Percentiles rank a stretch among this genome's conserved stretches.
These are phyloP conservation scores for Drosophila murphyi DNA, from an alignment of 1,140 invertebrate species.

Conservation along the genomic window DNA sequence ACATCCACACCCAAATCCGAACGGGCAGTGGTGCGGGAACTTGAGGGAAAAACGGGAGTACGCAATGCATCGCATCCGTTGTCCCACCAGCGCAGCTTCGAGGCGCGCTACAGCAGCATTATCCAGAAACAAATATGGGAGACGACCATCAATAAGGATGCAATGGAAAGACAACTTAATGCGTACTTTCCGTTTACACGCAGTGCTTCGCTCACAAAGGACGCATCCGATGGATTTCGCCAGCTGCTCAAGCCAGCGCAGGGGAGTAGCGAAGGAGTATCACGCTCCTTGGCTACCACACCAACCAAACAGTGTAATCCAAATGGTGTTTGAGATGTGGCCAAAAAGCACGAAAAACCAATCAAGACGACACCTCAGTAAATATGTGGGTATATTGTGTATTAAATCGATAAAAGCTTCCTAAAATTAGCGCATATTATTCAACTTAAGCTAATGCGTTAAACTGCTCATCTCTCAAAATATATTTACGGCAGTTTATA, in stretches of 20 bases:
- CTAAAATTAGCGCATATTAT: neutral
- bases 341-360: slow-evolving; percentile 36
- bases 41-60: slow-evolving; percentile 29
- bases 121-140: slow-evolving; percentile 81
- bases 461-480: neutral
- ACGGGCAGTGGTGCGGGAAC: slow-evolving; percentile 14
- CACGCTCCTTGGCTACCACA: slow-evolving; percentile 58
- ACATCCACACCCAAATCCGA: slow-evolving; percentile 35
- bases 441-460: neutral
- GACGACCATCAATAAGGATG: slow-evolving; percentile 78
- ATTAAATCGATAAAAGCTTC: slow-evolving; percentile 1
- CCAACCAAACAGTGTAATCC: slow-evolving; percentile 49
- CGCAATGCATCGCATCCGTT: slow-evolving; percentile 51
- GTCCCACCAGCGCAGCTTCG: slow-evolving; percentile 77
- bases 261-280: neutral
- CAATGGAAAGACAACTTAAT: slow-evolving; percentile 70
- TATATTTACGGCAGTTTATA: neutral
- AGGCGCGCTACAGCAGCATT: slow-evolving; percentile 73
- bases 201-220: slow-evolving; percentile 62
- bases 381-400: neutral
- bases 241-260: slow-evolving; percentile 38
- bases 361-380: slow-evolving; percentile 5
- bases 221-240: slow-evolving; percentile 33
- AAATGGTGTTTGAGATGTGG: slow-evolving; percentile 51
- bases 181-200: slow-evolving; percentile 76